Conservation (phyloP, 2,113 vertebrate genomes). For the Proterorhinus semilunaris region DNA sequence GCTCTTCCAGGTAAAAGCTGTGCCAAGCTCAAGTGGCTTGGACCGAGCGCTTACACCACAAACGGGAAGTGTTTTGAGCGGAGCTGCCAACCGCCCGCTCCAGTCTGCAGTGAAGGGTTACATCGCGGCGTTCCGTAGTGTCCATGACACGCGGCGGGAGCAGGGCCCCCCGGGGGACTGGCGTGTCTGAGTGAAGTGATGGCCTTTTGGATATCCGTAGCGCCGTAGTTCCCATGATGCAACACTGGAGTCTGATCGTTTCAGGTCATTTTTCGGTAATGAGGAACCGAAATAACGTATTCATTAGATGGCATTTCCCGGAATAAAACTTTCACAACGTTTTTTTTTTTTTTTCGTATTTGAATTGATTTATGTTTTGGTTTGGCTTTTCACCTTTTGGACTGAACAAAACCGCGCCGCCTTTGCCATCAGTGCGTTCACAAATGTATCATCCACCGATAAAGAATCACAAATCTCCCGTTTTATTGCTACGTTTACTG, state of each 20-base stretch:
- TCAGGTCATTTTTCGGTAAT: slow-evolving; percentile 17
- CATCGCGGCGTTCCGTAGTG: slow-evolving; percentile 35
- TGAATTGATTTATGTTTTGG: too few relatives aligned
- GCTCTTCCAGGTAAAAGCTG: slow-evolving; percentile 68
- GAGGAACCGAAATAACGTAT: slow-evolving; percentile 17
- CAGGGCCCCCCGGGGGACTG: slow-evolving; percentile 23
- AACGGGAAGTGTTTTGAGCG: slow-evolving; percentile 68
- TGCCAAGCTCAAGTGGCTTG: slow-evolving; percentile 80
- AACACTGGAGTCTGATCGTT: slow-evolving; percentile 35
- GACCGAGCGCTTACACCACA: slow-evolving; percentile 56
- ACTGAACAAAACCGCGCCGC: too few relatives aligned
- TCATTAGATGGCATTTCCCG: not conserved
- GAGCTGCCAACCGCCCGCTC: slow-evolving; percentile 62
- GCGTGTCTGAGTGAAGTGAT: slow-evolving; percentile 41
- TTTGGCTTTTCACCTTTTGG: too few relatives aligned
- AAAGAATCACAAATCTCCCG: too few relatives aligned
- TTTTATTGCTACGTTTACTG: too few relatives aligned
- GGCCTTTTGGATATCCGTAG: slow-evolving; percentile 60
- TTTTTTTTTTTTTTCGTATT: too few relatives aligned
- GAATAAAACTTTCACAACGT: too few relatives aligned
- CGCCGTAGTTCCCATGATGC: slow-evolving; percentile 58
- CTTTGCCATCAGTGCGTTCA: too few relatives aligned
- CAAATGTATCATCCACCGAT: too few relatives aligned
- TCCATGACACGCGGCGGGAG: slow-evolving; percentile 27
- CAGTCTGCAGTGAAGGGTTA: slow-evolving; percentile 46